A percentile compares a stretch with the other conserved stretches of the same genome.
Evolutionary conservation across 2,797 vertebrate species (phyloP).

Genomic region (Sciurus vulgaris): DNA sequence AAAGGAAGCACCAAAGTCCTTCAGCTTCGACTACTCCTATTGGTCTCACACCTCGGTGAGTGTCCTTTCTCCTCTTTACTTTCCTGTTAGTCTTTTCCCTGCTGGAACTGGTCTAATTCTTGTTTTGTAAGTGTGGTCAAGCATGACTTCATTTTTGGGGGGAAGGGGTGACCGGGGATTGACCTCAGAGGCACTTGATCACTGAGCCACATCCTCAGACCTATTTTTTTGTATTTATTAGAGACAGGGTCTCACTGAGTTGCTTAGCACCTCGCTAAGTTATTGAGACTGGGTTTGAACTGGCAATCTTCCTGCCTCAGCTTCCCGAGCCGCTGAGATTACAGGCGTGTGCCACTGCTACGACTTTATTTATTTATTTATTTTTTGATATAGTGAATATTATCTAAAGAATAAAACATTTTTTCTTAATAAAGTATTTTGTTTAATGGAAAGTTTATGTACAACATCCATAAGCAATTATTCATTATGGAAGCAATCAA

Average conservation of each 20-base stretch:
- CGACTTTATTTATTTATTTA: not conserved
- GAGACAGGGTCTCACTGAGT: not conserved
- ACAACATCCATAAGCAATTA: not conserved
- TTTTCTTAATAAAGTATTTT: constrained; percentile 28
- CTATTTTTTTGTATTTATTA: not conserved
- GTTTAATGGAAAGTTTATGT: not conserved
- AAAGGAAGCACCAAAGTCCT: constrained; percentile 98
- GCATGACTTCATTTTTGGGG: not conserved
- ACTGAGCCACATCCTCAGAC: too few species aligned
- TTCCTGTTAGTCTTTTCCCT: not conserved
- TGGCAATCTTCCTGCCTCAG: not conserved
- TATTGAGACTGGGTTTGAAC: not conserved
- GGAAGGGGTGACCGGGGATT: not conserved
- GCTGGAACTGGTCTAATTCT: not conserved
- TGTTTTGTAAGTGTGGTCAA: not conserved
- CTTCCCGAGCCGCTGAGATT: not conserved
- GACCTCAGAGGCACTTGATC: too few species aligned
- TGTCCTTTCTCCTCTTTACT: not conserved
- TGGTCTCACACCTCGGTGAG: constrained; percentile 99
- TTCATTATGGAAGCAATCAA: constrained; percentile 26
- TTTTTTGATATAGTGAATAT: not conserved
- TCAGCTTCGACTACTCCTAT: constrained; percentile 99
- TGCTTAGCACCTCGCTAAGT: not conserved
- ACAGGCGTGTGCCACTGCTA: not conserved
- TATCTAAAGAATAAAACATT: not conserved